These are phyloP conservation scores for Sus scrofa DNA, from an alignment of 2,113 vertebrate species.

Conservation along the genomic window T2T-Sscrofa CM000817.6:27223501-27224000, in stretches of 20 bases:
- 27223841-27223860: conserved; percentile 71
- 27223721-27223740: conserved; percentile 40
- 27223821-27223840: conserved; percentile 67
- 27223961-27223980: neutral
- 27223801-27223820: conserved; percentile 65
- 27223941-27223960: neutral
- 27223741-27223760: conserved; percentile 44
- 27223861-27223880: conserved; percentile 74
- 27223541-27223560: conserved; percentile 64
- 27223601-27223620: conserved; percentile 77
- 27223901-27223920: conserved; percentile 41
- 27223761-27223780: conserved; percentile 69
- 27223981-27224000: neutral
- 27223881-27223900: conserved; percentile 56
- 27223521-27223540: conserved; percentile 54
- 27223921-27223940: neutral
- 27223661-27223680: conserved; percentile 70
- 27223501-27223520: neutral
- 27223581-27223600: conserved; percentile 37
- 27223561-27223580: conserved; percentile 67
- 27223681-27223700: conserved; percentile 64
- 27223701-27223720: conserved; percentile 52
- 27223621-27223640: conserved; percentile 61
- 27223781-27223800: conserved; percentile 66
- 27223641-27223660: conserved; percentile 69